phyloP scores from a whole-genome alignment of 2,113 vertebrate genomes.

The Carassius auratus region DNA sequence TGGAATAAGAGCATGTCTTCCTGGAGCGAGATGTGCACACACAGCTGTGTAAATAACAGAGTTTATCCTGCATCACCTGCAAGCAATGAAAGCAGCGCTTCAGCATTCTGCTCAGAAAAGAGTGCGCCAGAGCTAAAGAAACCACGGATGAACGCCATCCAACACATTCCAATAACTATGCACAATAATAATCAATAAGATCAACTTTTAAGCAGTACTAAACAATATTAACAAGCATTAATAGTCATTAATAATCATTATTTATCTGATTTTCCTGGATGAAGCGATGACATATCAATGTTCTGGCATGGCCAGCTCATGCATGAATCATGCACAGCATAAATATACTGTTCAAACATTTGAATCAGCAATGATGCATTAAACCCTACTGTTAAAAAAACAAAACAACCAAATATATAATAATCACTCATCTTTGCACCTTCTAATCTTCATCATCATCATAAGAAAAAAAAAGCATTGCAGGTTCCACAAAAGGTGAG shows the following conservation, averaged over 20 bases:
- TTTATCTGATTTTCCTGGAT: background rate
- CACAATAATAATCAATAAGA: background rate
- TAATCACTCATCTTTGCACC: no score
- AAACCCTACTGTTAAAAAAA: background rate
- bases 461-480: background rate
- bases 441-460: background rate
- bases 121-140: background rate
- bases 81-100: conserved; percentile 22
- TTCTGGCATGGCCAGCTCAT: background rate
- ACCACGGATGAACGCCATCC: background rate
- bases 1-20: conserved; percentile 21
- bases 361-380: background rate
- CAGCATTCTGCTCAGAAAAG: conserved; percentile 10
- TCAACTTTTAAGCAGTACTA: no score
- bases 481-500: background rate
- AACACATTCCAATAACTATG: background rate
- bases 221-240: background rate
- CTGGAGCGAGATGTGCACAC: background rate
- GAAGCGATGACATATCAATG: background rate
- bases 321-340: background rate
- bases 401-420: background rate
- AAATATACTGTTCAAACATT: background rate
- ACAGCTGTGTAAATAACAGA: conserved; percentile 15
- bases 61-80: conserved; percentile 10
- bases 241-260: background rate